Conservation (phyloP, 2,113 vertebrate genomes). For the Tachycineta bicolor region DNA sequence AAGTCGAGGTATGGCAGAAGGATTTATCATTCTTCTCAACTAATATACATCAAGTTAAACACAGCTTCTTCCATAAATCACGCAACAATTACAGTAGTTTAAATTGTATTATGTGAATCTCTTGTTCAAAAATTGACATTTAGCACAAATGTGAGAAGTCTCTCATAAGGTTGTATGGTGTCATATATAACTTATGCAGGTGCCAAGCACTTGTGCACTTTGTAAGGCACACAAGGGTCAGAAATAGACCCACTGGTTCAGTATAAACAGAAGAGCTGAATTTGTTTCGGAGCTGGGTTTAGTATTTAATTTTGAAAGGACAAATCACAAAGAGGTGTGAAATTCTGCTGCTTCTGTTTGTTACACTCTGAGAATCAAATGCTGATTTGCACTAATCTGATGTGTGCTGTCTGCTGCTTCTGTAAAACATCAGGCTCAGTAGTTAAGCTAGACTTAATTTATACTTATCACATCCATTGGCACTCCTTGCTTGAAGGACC, state of each 20-base stretch:
- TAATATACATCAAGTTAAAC: background rate
- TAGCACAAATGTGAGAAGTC: background rate
- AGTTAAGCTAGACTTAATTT: background rate
- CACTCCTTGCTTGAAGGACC: background rate
- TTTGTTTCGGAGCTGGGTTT: background rate
- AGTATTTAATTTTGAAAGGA: background rate
- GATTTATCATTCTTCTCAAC: background rate
- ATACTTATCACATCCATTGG: background rate
- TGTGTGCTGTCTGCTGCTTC: background rate
- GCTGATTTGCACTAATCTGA: background rate
- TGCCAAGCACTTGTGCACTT: background rate
- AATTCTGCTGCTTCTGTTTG: background rate
- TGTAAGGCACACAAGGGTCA: background rate
- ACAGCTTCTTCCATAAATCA: background rate
- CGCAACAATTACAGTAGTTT: background rate
- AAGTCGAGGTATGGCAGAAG: constrained; percentile 80
- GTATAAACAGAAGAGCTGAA: background rate
- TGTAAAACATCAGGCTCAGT: background rate
- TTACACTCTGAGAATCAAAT: background rate
- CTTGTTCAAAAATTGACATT: background rate
- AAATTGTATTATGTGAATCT: background rate
- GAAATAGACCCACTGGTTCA: background rate
- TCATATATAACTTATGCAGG: background rate
- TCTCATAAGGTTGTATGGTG: background rate
- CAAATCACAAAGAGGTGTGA: background rate